Conservation (phyloP, 2,888 invertebrate species). For the Perdita meconis region DNA sequence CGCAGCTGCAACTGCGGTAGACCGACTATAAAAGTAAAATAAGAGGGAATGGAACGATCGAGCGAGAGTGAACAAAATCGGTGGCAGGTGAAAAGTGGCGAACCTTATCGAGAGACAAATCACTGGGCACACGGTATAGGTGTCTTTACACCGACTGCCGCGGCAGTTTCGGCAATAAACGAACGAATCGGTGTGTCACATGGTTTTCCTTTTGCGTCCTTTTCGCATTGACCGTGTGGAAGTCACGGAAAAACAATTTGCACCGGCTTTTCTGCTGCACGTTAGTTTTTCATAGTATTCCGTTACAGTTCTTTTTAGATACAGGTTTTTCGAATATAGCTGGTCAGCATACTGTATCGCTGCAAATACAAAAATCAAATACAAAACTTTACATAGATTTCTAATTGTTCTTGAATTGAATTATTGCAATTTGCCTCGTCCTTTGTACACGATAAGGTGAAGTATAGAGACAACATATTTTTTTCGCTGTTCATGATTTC, state of each 20-base stretch:
- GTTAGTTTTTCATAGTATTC: not conserved
- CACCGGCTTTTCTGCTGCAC: not conserved
- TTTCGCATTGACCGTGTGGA: not conserved
- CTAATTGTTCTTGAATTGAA: no score
- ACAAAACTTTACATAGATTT: no score
- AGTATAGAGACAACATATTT: no score
- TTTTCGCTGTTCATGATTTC: no score
- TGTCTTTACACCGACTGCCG: slow-evolving; percentile 63
- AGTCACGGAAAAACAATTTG: not conserved
- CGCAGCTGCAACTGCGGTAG: slow-evolving; percentile 57
- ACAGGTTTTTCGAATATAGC: no score
- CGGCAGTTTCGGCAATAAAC: slow-evolving; percentile 38
- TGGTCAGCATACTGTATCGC: no score
- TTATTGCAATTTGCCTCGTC: no score
- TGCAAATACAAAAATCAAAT: no score
- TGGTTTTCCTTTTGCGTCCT: not conserved
- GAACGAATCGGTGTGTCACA: slow-evolving; percentile 25
- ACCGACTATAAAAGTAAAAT: slow-evolving; percentile 59
- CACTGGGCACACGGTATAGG: slow-evolving; percentile 39
- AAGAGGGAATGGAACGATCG: slow-evolving; percentile 37
- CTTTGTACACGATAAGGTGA: no score
- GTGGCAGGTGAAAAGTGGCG: slow-evolving; percentile 65
- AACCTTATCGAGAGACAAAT: slow-evolving; percentile 60
- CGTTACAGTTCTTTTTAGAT: no score
- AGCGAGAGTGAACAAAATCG: slow-evolving; percentile 54